Evolutionary conservation across 2,888 invertebrate species (phyloP).

Genomic region (Caenorhabditis angaria): DNA sequence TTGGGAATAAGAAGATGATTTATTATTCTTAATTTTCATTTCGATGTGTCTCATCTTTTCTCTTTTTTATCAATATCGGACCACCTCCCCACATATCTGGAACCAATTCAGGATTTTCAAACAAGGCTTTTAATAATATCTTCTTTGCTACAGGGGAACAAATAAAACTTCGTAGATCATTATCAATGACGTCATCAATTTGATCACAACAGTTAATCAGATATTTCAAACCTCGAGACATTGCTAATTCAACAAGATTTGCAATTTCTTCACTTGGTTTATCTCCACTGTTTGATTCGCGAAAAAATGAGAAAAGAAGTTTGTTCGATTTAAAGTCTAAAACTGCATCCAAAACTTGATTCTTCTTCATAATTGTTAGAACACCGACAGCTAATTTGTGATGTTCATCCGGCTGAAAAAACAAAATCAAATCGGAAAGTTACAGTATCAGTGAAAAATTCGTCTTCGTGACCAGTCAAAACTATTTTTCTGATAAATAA

Average conservation of each 20-base stretch:
- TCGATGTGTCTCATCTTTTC: conserved; percentile 10
- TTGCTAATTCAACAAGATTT: conserved; percentile 1
- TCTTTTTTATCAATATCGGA: conserved; percentile 6
- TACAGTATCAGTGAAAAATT: too few species aligned
- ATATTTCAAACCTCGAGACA: conserved; percentile 8
- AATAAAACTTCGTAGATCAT: conserved; percentile 6
- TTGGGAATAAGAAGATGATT: too few species aligned
- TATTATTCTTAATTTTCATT: too few species aligned
- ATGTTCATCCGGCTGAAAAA: conserved; percentile 4
- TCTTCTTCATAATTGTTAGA: conserved; percentile 12
- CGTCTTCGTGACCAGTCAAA: too few species aligned
- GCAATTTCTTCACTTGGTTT: conserved; percentile 7
- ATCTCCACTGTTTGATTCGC: conserved; percentile 5
- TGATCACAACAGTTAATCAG: conserved; percentile 14
- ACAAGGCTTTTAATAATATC: background rate
- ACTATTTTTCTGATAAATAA: too few species aligned
- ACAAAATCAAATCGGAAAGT: too few species aligned
- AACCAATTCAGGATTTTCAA: conserved; percentile 9
- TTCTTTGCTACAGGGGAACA: conserved; percentile 7
- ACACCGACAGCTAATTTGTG: background rate
- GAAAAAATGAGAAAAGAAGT: conserved; percentile 9
- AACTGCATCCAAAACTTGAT: conserved; percentile 10
- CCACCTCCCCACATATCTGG: conserved; percentile 18
- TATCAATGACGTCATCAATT: conserved; percentile 8
- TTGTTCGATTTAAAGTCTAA: conserved; percentile 3